These are phyloP conservation scores for Halictus rubicundus DNA, from an alignment of 1,140 invertebrate species.

Conservation along the genomic window DNA sequence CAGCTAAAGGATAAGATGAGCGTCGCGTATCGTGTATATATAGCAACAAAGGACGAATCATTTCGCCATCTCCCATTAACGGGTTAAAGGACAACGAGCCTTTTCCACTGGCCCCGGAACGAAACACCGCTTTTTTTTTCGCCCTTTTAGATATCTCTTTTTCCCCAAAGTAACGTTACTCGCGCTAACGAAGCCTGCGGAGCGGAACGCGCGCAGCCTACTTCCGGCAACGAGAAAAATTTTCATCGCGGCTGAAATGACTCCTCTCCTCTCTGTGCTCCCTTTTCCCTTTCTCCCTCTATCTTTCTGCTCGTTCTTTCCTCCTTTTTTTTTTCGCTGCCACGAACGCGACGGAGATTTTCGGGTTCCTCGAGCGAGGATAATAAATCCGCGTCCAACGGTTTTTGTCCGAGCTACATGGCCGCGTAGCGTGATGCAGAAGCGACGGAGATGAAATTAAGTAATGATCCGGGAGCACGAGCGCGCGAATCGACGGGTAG, in stretches of 20 bases:
- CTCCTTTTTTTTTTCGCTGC: neutral
- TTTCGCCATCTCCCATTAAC: neutral
- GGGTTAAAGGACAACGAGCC: neutral
- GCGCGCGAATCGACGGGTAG: neutral
- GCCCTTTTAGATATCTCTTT: neutral
- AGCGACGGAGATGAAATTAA: neutral
- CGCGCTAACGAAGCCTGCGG: neutral
- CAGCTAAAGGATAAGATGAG: no score
- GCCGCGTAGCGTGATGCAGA: neutral
- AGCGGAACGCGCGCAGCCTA: neutral
- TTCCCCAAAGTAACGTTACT: neutral
- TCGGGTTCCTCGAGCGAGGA: neutral
- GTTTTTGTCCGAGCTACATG: neutral
- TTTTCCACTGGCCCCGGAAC: neutral
- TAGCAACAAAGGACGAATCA: no score
- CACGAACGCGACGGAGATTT: neutral
- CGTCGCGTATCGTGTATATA: no score
- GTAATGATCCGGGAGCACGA: neutral
- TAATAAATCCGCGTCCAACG: neutral
- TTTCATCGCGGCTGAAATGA: neutral
- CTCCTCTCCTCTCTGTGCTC: neutral
- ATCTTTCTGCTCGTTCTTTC: no score
- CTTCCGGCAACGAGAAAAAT: slow-evolving; percentile 5
- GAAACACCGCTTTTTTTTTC: neutral
- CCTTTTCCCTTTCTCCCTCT: neutral